These are phyloP conservation scores for Chrysogorgia sp. DNA, from an alignment of 92 coral and sea anemone genomes.

Conservation along the genomic window DNA sequence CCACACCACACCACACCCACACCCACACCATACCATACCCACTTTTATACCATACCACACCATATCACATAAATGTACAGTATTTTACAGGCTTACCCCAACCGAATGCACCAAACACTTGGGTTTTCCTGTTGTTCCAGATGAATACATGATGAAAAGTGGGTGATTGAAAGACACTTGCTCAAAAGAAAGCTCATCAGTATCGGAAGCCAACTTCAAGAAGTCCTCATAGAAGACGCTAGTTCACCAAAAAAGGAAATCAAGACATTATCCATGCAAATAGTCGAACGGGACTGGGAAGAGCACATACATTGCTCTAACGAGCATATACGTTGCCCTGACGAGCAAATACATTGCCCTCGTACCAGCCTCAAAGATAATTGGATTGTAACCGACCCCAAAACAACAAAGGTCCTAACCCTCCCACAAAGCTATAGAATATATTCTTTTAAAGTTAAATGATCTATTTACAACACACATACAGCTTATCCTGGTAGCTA, in stretches of 20 bases:
- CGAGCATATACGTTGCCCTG: too few relatives aligned
- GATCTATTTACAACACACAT: too few relatives aligned
- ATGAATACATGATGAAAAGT: constrained; percentile 93
- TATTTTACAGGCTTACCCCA: constrained; percentile 69
- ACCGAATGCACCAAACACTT: constrained; percentile 99
- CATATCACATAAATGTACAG: not conserved
- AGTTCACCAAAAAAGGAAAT: constrained; percentile 17
- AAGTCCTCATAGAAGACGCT: constrained; percentile 80
- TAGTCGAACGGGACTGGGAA: too few relatives aligned
- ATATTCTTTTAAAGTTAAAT: too few relatives aligned
- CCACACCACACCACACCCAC: constrained; percentile 7
- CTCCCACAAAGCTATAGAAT: too few relatives aligned
- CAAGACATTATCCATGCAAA: not conserved
- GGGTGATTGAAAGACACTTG: constrained; percentile 98
- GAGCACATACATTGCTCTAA: too few relatives aligned
- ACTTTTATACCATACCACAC: constrained; percentile 1
- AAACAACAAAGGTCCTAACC: too few relatives aligned
- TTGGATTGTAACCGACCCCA: too few relatives aligned
- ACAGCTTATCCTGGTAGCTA: too few relatives aligned
- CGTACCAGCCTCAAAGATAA: too few relatives aligned
- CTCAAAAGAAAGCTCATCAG: constrained; percentile 75
- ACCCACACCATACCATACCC: constrained; percentile 1
- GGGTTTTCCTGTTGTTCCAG: constrained; percentile 98
- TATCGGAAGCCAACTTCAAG: constrained; percentile 67
- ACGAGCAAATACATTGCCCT: too few relatives aligned